Evolutionary conservation across 2,113 vertebrate genomes (phyloP).

Genomic region (Calidris pygmaea): DNA sequence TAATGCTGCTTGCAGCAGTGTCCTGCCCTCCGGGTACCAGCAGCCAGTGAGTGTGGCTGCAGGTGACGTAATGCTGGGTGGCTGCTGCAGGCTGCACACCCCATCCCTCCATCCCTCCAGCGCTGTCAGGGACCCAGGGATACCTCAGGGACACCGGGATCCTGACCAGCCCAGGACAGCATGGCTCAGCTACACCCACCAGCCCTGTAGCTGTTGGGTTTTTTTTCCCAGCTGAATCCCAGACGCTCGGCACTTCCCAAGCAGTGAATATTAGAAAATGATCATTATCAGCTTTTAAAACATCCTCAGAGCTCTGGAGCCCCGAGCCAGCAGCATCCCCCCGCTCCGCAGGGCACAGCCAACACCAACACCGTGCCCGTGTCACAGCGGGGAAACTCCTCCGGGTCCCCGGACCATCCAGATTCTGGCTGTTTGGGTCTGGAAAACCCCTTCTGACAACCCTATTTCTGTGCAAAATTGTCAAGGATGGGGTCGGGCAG

Average conservation of each 20-base stretch:
- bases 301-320: accelerated
- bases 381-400: neutral
- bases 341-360: neutral
- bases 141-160: accelerated
- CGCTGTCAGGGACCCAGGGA: neutral
- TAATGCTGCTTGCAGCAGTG: constrained; percentile 38
- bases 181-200: accelerated
- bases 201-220: neutral
- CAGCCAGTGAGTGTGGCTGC: constrained; percentile 49
- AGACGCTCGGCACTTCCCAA: accelerated
- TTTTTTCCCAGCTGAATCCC: neutral
- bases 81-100: neutral
- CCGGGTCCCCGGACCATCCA: accelerated
- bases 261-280: neutral
- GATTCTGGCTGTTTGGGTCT: neutral
- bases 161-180: neutral
- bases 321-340: accelerated
- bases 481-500: neutral
- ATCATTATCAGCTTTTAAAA: neutral
- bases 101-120: neutral
- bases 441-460: neutral
- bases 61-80: constrained; percentile 43
- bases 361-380: accelerated
- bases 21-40: constrained; percentile 44
- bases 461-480: neutral